Evolutionary conservation across 2,113 vertebrate species (phyloP), one percentile per base, ranked within the genome.

Genomic region (Hippotragus niger): DNA sequence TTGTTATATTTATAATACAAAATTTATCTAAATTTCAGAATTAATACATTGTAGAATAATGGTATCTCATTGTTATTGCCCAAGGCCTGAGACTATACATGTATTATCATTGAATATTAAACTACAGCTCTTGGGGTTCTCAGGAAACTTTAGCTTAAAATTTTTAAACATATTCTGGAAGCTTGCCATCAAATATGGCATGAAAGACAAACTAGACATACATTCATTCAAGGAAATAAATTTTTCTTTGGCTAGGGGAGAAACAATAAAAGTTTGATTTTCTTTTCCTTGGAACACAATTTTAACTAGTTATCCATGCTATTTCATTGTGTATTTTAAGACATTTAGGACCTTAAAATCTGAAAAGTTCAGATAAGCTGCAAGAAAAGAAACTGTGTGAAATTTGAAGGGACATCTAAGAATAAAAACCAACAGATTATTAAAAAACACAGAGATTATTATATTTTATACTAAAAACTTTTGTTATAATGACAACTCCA

Each of bases 1-100:
- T 12, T 45, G 21, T 94, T 83, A 53, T 40, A 86, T 76, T 52
- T 11, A n/a, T 94, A 85, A 67, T 76, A 16, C 55, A 86, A 86
- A 84, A 93, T 94, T 95, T 67, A 57, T 84, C 29, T 91, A 60
- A 84, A 12, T 94, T 95, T 92, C 53, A 92, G 67, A 94, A 29
- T 76, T 11, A 8, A 58, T 67, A 33, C 29, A 84, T 31, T 15
- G 92, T 93, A n/a, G 19, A 94, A 94, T 87, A 94, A 91, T 78
- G 25, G 25, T 33, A 47, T 82, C 5, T 57, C 2, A 71, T 36
- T 88, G 23, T 94, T 95, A 76, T 53, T 76, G 23, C 8, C 11
- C 31, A 94, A 96, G 50, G 6, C 43, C 40, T 78, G 33, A 92
- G 40, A 93, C 90, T 82, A 55, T 78, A 52, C 6, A 23, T 47